A percentile compares a stretch with the other conserved stretches of the same genome.
These are phyloP conservation scores for Gryon sp. DNA, from an alignment of 1,140 invertebrate genomes.

Conservation along the genomic window DNA sequence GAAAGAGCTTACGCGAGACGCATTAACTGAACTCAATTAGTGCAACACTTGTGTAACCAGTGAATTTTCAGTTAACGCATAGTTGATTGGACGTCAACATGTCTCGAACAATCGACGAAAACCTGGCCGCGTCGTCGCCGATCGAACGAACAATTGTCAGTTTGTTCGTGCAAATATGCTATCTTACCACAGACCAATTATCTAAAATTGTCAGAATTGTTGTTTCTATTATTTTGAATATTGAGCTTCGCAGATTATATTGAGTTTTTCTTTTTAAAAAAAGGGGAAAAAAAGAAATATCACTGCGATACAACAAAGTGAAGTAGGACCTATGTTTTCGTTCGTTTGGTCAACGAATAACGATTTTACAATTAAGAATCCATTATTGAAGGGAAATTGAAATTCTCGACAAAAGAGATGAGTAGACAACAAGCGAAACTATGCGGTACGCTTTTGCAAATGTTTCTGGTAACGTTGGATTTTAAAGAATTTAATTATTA, in stretches of 20 bases:
- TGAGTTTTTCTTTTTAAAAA: conserved; percentile 26
- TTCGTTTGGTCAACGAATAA: conserved; percentile 50
- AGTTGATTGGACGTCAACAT: conserved; percentile 59
- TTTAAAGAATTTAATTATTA: conserved; percentile 12
- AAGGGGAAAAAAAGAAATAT: conserved; percentile 37
- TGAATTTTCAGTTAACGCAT: conserved; percentile 61
- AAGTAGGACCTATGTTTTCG: too few relatives aligned
- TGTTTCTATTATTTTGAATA: conserved; percentile 59
- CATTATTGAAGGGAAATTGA: conserved; percentile 47
- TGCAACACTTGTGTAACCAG: conserved; percentile 56
- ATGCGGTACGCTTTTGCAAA: background rate
- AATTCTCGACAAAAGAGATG: conserved; percentile 20
- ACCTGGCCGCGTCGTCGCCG: background rate
- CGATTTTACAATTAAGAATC: conserved; percentile 57
- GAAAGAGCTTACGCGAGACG: conserved; percentile 53
- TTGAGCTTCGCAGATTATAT: conserved; percentile 42
- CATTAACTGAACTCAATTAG: conserved; percentile 61
- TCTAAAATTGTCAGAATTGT: conserved; percentile 52
- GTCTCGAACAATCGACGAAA: conserved; percentile 56
- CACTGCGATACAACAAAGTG: too few relatives aligned
- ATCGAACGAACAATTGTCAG: conserved; percentile 32
- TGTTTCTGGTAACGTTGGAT: background rate
- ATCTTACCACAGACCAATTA: conserved; percentile 60
- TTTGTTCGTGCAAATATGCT: conserved; percentile 36
- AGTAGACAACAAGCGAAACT: background rate